phyloP scores from a whole-genome alignment of 2,797 vertebrate species.

The Bucorvus abyssinicus region DNA sequence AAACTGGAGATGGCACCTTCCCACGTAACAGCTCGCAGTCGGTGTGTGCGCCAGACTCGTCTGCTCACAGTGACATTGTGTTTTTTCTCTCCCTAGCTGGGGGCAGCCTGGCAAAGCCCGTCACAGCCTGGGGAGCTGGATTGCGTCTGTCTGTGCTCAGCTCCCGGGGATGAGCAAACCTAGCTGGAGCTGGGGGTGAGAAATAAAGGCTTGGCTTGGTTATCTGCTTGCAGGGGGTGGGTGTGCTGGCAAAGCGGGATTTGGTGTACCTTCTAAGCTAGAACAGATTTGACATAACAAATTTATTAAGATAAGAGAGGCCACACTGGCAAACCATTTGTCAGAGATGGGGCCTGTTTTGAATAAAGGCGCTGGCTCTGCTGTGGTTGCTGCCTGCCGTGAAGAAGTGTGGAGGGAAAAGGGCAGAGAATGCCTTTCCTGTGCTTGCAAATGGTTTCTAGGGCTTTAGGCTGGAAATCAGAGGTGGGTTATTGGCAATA shows the following conservation, averaged over 20 bases:
- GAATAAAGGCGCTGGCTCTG: background rate
- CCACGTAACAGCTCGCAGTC: fast-evolving
- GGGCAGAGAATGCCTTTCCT: background rate
- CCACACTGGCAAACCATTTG: background rate
- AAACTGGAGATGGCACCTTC: background rate
- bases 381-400: background rate
- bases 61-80: background rate
- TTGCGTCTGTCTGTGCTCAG: background rate
- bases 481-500: background rate
- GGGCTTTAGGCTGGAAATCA: background rate
- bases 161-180: background rate
- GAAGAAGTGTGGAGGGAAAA: background rate
- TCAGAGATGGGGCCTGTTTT: background rate
- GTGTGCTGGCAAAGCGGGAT: background rate
- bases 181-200: background rate
- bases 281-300: background rate
- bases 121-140: background rate
- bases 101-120: background rate
- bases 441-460: background rate
- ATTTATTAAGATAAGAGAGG: background rate
- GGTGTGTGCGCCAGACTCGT: fast-evolving
- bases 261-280: background rate
- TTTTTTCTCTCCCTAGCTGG: background rate
- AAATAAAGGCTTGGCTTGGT: background rate
- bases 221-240: background rate